phyloP scores from a whole-genome alignment of 2,113 vertebrate genomes.

The Stegastes partitus region DNA sequence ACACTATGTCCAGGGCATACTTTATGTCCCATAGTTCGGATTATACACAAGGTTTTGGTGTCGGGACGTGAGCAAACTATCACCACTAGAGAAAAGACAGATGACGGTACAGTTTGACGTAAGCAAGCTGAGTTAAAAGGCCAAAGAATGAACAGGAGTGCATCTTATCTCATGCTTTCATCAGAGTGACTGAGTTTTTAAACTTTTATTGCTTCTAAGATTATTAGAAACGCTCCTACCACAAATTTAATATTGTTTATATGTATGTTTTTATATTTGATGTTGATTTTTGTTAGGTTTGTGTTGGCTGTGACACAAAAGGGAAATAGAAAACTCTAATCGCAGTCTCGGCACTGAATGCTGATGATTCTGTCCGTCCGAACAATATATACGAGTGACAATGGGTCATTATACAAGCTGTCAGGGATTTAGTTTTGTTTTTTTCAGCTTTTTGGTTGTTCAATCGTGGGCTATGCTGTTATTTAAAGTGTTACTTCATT shows the following conservation, averaged over 20 bases:
- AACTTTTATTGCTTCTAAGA: background rate
- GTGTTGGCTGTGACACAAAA: background rate
- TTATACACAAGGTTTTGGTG: background rate
- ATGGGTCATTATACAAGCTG: background rate
- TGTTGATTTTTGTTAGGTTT: background rate
- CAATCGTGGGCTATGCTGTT: background rate
- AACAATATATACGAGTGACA: conserved; percentile 1
- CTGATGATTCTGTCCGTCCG: background rate
- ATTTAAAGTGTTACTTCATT: conserved; percentile 9
- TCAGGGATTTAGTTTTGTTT: conserved; percentile 30
- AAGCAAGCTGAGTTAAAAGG: background rate
- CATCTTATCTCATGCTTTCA: no score
- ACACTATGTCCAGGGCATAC: conserved; percentile 5
- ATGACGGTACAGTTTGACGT: background rate
- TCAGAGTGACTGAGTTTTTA: background rate
- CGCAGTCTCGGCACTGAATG: background rate
- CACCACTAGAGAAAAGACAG: background rate
- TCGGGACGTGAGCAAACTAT: background rate
- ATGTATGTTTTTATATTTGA: background rate
- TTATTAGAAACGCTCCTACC: background rate
- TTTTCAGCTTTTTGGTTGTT: background rate
- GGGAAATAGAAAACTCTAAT: background rate
- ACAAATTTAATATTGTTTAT: background rate
- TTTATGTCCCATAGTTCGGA: background rate
- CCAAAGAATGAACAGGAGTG: no score